Evolutionary conservation across 2,797 vertebrate species (phyloP), one percentile per base, ranked within the genome.

Genomic region (Pangasius macronema): DNA sequence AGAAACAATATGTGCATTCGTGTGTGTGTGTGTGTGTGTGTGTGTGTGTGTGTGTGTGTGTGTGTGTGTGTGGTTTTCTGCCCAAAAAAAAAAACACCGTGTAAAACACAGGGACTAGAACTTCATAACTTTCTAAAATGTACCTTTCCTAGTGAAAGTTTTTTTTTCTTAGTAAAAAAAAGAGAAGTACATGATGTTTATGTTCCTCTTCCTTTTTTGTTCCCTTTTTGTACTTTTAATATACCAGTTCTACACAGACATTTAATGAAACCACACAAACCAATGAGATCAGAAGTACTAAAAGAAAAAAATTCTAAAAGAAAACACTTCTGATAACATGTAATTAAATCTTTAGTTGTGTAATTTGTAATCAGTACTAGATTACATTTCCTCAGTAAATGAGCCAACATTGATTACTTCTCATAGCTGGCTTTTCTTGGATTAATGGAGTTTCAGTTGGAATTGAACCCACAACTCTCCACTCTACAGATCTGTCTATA

Each of bases 341-440:
- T 61, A 82, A 82, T 82, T 82, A 65, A 65, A 65, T 65, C 39
- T 65, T 65, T 18, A 82, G 59, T 82, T 82, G 39, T 82, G 61
- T 82, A 53, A 49, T 70, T 65, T 82, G 61, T 82, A 65, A 67
- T 83, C 63, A 51, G 63, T 33, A 68, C 82, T 46, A 83, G 61
- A 68, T 83, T 68, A 22, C 63, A 83, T 51, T 83, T 53, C n/a
- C 82, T 67, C 61, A 83, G 42, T 83, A 51, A 83, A 33, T 20
- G 10, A 83, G 61, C 46, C 61, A 68, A 68, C 63, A 51, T 14
- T 68, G 46, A 80, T 46, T 61, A 57, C 83, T 80, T 72, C 53
- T 61, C 75, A 80, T 84, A 51, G 49, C 75, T 81, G 68, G 65
- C 39, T 84, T 90, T 73, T 86, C 67, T 76, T 85, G 65, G 42